Base-by-base conservation (phyloP, 2,888 invertebrate genomes). In the Drosophila picticornis region DNA sequence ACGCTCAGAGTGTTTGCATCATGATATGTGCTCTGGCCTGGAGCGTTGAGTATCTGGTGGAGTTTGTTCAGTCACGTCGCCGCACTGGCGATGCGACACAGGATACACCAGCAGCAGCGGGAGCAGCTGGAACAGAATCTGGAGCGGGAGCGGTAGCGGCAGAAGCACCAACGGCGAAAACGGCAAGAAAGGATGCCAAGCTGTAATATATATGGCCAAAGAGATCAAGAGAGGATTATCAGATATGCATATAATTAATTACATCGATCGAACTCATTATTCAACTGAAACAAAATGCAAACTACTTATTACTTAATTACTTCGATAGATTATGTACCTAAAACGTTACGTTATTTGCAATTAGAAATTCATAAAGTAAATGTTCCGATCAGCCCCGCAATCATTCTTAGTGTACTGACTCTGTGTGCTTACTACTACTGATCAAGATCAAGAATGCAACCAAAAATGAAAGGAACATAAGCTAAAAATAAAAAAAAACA, bases 1-100 rank as follows among this genome's bases (percentile, higher is more conserved):
- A 96, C 93, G 95, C 96, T 6, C 96, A 96, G 91, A 96, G 96
- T 72, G 94, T 95, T 9, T 94, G 96, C 72, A 96, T 96, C 55
- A 94, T 95, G 94, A 93, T 95, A 0, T 96, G 96, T 86, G 95
- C 95, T 9, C 72, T 95, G 7, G 96, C 96, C 1, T 96, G 96
- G 96, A 94, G 94, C 71, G 94, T 96, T 25, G 96, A 96, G 88
- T 93, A 93, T 65, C 70, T 91, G 48, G 72, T 91, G n/a, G 83
- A 88, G 62, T 93, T 82, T 61, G 56, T 91, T 0, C 84, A 84
- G 16, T 75, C 81, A 2, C 90, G 87, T 63, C 84, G 87, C 4
- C 90, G 88, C 36, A 86, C 90, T 6, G 77, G 76, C 19, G 90
- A 90, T 60, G 87, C 75, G 13, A 67, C 79, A 19, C 80, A 76